phyloP scores from a whole-genome alignment of 2,888 invertebrate species.

The Hyposoter dolosus region DNA sequence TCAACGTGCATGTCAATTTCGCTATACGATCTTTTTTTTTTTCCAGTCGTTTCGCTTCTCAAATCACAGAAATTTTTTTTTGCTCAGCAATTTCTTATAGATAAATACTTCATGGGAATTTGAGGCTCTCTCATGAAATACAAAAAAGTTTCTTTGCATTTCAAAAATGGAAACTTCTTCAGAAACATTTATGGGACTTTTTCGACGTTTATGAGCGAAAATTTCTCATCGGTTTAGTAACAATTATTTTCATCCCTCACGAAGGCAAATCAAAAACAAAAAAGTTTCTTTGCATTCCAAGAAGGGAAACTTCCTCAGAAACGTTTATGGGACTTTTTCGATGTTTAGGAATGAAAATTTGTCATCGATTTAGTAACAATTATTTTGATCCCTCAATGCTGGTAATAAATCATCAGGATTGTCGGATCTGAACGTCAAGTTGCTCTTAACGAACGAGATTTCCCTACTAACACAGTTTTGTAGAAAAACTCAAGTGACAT shows the following conservation, averaged over 20 bases:
- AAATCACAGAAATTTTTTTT: background rate
- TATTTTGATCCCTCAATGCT: background rate
- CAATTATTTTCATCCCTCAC: background rate
- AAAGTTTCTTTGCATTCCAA: background rate
- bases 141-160: background rate
- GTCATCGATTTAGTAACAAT: background rate
- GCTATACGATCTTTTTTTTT: background rate
- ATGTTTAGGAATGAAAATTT: background rate
- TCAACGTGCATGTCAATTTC: background rate
- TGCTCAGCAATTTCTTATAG: background rate
- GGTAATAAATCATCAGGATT: background rate
- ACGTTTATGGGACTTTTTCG: too few species aligned
- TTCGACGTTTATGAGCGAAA: background rate
- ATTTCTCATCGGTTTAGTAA: background rate
- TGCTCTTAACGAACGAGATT: background rate
- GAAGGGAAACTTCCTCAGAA: background rate
- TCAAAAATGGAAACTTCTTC: background rate
- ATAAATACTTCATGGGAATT: background rate
- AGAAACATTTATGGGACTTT: background rate
- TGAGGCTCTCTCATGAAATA: background rate
- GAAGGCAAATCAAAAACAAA: too few species aligned
- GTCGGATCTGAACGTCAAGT: background rate
- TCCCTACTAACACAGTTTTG: background rate
- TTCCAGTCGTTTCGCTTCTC: background rate
- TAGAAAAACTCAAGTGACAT: background rate